Evolutionary conservation across 2,113 vertebrate genomes (phyloP).

Genomic region (Plestiodon gilberti): DNA sequence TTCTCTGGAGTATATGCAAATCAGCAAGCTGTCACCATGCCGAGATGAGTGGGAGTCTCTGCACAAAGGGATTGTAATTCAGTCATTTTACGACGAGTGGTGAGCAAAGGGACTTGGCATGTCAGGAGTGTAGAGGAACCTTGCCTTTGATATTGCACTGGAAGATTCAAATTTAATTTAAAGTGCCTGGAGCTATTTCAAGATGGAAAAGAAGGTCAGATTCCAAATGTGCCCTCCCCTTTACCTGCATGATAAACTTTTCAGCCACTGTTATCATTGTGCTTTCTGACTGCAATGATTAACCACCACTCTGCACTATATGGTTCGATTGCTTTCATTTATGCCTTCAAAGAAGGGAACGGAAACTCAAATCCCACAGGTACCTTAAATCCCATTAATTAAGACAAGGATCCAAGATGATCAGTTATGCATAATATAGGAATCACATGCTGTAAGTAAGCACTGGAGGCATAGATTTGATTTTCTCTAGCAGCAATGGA

Average conservation of each 20-base stretch:
- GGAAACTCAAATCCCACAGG: not conserved
- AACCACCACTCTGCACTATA: not conserved
- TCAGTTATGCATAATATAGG: not conserved
- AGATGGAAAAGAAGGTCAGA: conserved; percentile 10
- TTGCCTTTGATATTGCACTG: not conserved
- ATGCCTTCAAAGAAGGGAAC: not conserved
- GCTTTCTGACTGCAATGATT: not conserved
- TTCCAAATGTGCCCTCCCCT: not conserved
- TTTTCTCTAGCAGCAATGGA: not conserved
- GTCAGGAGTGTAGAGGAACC: conserved; percentile 3
- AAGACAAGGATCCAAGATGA: not conserved
- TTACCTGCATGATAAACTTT: not conserved
- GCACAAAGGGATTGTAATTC: conserved; percentile 43
- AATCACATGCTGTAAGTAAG: not conserved
- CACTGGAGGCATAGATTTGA: not conserved
- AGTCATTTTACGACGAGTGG: conserved; percentile 33
- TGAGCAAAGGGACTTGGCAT: conserved; percentile 38
- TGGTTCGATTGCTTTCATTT: not conserved
- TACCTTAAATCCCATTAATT: not conserved
- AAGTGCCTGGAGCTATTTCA: conserved; percentile 11
- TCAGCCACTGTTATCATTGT: not conserved
- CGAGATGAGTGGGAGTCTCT: conserved; percentile 28
- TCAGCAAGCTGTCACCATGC: conserved; percentile 32
- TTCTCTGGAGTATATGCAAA: conserved; percentile 40
- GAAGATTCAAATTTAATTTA: conserved; percentile 13